Base-by-base conservation (phyloP, 1,140 invertebrate genomes). In the Battus philenor region DNA sequence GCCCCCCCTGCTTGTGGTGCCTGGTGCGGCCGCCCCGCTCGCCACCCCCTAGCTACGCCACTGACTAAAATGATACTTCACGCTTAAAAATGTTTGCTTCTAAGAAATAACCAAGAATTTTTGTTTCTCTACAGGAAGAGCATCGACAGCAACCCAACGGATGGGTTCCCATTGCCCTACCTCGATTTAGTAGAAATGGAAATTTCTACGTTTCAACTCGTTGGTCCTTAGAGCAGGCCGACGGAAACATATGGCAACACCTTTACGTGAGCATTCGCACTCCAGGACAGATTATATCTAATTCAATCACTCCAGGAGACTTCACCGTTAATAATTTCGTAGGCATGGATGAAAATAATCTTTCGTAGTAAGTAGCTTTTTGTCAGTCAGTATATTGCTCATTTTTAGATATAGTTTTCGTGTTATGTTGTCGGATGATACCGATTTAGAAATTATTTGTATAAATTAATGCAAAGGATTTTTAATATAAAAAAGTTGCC, bases 281-380 rank as follows among this genome's bases (percentile, higher is more conserved):
- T 18, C 52, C 61, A 2, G 67, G 70, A 1, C 26, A 54, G 2
- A 64, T 78, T 16, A 53, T 60, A 0, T 64, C 59, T 2, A 67
- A 67, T 15, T 66, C 70, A 0, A 54, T 77, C 9, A 81, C 79
- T 3, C 80, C 70, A 3, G 88, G 88, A 45, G 52, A 72, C 3
- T 85, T 72, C 20, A 88, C 88, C 12, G 84, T 86, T 12, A 71
- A 75, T 4, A 64, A 57, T 4, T 85, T 76, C 16, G 78, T 89
- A 2, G 82, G 79, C n/a, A 70, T 83, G 73, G 67, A 81, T 43
- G 79, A 81, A 41, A 27, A 38, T 1, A 76, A 64, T 47, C 16
- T 71, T 8, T 44, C 53, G n/a, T 79, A 68, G 74, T 82, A 26
- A 68, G 78, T 75, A 47, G 11, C n/a, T n/a, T n/a, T n/a, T n/a